Evolutionary conservation across 2,797 vertebrate genomes (phyloP).

Genomic region (Sarcoramphus papa): DNA sequence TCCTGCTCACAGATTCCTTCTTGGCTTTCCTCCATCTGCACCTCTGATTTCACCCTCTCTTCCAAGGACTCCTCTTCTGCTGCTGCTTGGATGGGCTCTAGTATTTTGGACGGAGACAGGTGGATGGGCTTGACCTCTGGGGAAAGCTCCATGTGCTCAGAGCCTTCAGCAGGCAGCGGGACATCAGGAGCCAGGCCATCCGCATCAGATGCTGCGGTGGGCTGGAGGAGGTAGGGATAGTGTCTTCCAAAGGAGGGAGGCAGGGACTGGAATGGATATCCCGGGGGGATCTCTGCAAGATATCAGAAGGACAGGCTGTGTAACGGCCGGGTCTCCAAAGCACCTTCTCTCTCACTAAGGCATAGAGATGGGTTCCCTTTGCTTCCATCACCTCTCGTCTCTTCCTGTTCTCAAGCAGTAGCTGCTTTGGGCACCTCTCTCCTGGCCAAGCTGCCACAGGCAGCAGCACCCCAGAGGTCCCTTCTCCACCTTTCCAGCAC

Average conservation of each 20-base stretch:
- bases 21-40: constrained; percentile 73
- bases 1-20: constrained; percentile 61
- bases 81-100: constrained; percentile 67
- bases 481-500: neutral
- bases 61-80: constrained; percentile 69
- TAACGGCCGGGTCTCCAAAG: neutral
- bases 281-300: constrained; percentile 84
- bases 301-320: neutral
- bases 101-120: constrained; percentile 75
- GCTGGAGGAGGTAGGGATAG: constrained; percentile 85
- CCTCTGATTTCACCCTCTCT: constrained; percentile 79
- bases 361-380: neutral
- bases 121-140: constrained; percentile 82
- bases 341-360: neutral
- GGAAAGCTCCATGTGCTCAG: constrained; percentile 75
- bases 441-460: neutral
- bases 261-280: constrained; percentile 88
- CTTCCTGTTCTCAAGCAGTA: neutral
- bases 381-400: neutral
- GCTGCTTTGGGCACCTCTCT: neutral
- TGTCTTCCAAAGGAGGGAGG: constrained; percentile 84
- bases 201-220: constrained; percentile 75
- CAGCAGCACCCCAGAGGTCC: neutral
- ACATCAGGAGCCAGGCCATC: constrained; percentile 79
- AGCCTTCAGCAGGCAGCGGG: constrained; percentile 72